Conservation (phyloP, 2,888 invertebrate genomes). For the Sinodicranocentrus sp. region DNA sequence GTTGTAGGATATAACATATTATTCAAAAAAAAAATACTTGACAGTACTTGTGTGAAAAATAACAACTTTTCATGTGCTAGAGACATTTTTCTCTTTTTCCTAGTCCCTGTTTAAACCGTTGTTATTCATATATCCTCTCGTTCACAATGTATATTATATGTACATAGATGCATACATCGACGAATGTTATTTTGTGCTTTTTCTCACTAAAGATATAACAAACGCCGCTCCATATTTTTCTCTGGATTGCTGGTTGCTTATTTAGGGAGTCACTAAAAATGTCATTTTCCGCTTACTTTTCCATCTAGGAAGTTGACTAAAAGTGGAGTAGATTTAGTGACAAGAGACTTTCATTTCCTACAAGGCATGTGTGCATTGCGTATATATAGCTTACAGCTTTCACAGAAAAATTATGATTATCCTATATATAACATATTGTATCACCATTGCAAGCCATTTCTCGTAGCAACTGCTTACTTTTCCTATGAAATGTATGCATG, state of each 20-base stretch:
- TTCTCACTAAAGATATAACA: background rate
- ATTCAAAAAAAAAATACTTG: background rate
- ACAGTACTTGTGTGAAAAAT: slow-evolving; percentile 12
- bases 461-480: too few species aligned
- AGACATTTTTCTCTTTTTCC: background rate
- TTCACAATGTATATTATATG: too few species aligned
- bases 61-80: slow-evolving; percentile 11
- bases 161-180: too few species aligned
- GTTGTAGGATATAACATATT: background rate
- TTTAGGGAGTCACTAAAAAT: slow-evolving; percentile 14
- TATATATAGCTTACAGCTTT: background rate
- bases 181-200: background rate
- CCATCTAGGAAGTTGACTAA: background rate
- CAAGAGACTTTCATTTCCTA: background rate
- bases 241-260: slow-evolving; percentile 12
- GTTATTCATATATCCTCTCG: too few species aligned
- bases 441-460: too few species aligned
- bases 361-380: background rate
- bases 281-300: slow-evolving; percentile 31
- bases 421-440: too few species aligned
- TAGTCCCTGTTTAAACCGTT: too few species aligned
- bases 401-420: background rate
- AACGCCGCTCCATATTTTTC: background rate
- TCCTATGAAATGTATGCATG: too few species aligned
- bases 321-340: background rate